Conservation (phyloP, 2,113 vertebrate genomes). For the Anoplopoma fimbria region DNA sequence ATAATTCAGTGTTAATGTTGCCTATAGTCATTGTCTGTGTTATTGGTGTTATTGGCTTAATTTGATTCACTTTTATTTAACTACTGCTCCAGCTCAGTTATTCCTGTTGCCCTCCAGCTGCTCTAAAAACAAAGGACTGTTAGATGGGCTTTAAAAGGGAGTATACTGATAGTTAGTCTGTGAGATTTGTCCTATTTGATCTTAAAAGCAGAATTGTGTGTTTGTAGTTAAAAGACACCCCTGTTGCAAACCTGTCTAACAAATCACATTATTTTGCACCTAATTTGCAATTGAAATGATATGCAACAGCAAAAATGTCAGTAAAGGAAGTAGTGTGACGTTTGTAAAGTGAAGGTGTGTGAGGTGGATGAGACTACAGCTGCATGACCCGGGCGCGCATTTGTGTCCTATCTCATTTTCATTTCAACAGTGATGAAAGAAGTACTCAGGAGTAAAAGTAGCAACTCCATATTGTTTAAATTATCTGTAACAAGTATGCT, state of each 20-base stretch:
- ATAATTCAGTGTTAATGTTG: conserved; percentile 10
- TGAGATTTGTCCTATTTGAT: conserved; percentile 33
- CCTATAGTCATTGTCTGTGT: not conserved
- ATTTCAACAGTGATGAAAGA: not conserved
- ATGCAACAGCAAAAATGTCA: not conserved
- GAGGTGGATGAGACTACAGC: conserved; percentile 6
- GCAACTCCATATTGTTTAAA: not conserved
- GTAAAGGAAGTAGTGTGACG: not conserved
- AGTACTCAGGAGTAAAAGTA: not conserved
- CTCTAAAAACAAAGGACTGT: conserved; percentile 9
- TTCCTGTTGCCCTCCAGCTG: conserved; percentile 14
- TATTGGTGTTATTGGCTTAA: conserved; percentile 11
- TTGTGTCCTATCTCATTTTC: conserved; percentile 15
- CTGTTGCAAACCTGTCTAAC: not conserved
- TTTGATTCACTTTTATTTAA: conserved; percentile 40
- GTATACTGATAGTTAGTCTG: conserved; percentile 8
- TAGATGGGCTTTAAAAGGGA: conserved; percentile 10
- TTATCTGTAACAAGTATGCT: no score
- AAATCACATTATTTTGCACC: conserved; percentile 10
- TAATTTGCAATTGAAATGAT: not conserved
- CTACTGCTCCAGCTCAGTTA: conserved; percentile 15
- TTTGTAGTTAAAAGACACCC: not conserved
- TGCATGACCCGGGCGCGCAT: conserved; percentile 8
- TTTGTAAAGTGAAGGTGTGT: not conserved
- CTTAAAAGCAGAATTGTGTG: not conserved